Evolutionary conservation across 2,888 invertebrate genomes (phyloP), one percentile per base, ranked within the genome.

Genomic region (Platycheirus rosarum): DNA sequence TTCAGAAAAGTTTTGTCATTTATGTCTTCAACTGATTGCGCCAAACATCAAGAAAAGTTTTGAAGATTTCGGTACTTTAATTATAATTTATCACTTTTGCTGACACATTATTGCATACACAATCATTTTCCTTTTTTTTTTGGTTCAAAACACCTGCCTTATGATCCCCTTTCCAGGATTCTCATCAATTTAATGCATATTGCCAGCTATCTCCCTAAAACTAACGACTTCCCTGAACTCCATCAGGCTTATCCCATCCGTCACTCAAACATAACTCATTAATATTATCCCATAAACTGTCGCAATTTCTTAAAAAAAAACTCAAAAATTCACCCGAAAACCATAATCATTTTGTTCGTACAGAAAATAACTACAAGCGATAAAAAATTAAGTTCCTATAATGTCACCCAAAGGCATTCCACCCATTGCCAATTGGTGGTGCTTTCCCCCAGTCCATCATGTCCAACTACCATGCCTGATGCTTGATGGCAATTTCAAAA

Each of bases 331-430:
- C 40, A 51, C 29, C 48, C 11, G 29, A 68, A 51, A 75, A 75
- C 46, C 35, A 62, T 62, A 53, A 62, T 62, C 23, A 75, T 68
- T 75, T 42, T 9, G 5, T 11, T 8, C 32, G 11, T 40, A 42
- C 40, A n/a, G 14, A 57, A 18, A 42, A 57, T 40, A 14, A 11
- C 8, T 37, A 5, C 18, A 44, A 63, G 8, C 29, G 29, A 32
- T 32, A 40, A 71, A 77, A 48, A 74, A 32, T 16, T 74, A 14
- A 57, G 70, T 14, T 35, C 51, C 70, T 40, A 70, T 66, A 70
- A 75, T 70, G 66, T 32, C 51, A 76, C 75, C 80, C 80, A 66
- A 32, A 29, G 75, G 80, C 80, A 80, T 40, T 16, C 70, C 75
- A 75, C 46, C 60, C 42, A 23, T 23, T 23, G 23, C 40, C 26